These are phyloP conservation scores for Chlorocebus sabaeus DNA, from an alignment of 2,113 vertebrate species.

Conservation along the genomic window DNA sequence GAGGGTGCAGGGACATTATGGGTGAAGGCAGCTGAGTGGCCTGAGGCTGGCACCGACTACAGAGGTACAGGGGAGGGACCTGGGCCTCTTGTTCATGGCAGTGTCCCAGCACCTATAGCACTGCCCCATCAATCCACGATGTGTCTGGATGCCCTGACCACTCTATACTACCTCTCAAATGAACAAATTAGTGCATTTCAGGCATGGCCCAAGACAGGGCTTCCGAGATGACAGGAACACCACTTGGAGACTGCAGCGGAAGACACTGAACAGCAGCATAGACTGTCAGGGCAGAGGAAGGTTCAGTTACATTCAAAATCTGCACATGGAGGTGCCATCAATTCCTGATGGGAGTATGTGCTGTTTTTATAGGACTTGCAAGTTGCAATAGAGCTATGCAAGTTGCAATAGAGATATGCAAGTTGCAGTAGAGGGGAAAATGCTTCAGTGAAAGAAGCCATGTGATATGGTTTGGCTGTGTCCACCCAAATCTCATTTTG, in stretches of 20 bases:
- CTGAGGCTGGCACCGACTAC: neutral
- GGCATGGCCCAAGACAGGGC: neutral
- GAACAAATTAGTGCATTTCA: neutral
- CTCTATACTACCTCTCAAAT: neutral
- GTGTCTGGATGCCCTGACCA: neutral
- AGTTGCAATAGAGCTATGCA: too few relatives aligned
- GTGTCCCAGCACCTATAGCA: too few relatives aligned
- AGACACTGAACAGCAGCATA: neutral
- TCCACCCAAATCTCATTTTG: too few relatives aligned
- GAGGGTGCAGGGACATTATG: rapidly evolving
- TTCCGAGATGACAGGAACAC: too few relatives aligned
- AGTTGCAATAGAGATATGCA: neutral
- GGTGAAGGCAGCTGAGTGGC: neutral
- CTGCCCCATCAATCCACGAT: rapidly evolving
- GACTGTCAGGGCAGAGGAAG: neutral
- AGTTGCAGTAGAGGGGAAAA: rapidly evolving
- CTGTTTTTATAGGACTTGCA: rapidly evolving
- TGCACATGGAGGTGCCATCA: rapidly evolving
- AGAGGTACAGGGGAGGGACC: neutral
- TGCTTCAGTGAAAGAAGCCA: neutral
- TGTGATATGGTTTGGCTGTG: too few relatives aligned
- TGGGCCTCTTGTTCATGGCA: neutral
- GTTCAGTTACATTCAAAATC: neutral
- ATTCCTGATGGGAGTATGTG: neutral
- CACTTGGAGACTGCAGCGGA: neutral